These are phyloP conservation scores for Drymonia ruficornis DNA, from an alignment of 2,888 invertebrate genomes.

Conservation along the genomic window DNA sequence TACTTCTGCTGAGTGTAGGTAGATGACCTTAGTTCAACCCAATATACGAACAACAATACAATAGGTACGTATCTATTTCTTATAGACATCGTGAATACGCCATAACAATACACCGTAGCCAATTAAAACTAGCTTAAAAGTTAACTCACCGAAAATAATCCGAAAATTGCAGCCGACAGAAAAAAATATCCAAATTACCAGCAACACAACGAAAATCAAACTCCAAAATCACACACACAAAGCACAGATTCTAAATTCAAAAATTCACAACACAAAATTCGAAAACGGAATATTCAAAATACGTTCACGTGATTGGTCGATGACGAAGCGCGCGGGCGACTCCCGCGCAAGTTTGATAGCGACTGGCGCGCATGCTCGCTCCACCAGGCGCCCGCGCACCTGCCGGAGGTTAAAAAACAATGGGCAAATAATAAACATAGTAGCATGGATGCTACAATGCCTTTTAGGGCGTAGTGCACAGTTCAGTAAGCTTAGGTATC, in stretches of 20 bases:
- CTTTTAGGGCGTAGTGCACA: slow-evolving; percentile 31
- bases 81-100: slow-evolving; percentile 29
- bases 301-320: slow-evolving; percentile 37
- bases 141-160: slow-evolving; percentile 63
- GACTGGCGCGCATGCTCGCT: slow-evolving; percentile 63
- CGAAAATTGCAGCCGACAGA: slow-evolving; percentile 26
- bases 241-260: slow-evolving; percentile 19
- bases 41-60: neutral
- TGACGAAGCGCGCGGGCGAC: slow-evolving; percentile 50
- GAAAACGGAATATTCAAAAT: slow-evolving; percentile 21
- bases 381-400: slow-evolving; percentile 57
- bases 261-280: slow-evolving; percentile 15
- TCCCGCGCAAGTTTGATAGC: slow-evolving; percentile 63
- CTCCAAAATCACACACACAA: slow-evolving; percentile 40
- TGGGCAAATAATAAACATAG: slow-evolving; percentile 70
- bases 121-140: slow-evolving; percentile 41
- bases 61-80: neutral
- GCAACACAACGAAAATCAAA: slow-evolving; percentile 16
- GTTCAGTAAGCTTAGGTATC: slow-evolving; percentile 11
- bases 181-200: slow-evolving; percentile 43
- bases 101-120: slow-evolving; percentile 35
- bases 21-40: neutral
- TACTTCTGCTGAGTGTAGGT: neutral
- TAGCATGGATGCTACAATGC: slow-evolving; percentile 36
- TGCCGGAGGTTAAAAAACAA: slow-evolving; percentile 73